phyloP scores from a whole-genome alignment of 35 echinoderm and acorn worm species.

The Heliocidaris erythrogramma region DNA sequence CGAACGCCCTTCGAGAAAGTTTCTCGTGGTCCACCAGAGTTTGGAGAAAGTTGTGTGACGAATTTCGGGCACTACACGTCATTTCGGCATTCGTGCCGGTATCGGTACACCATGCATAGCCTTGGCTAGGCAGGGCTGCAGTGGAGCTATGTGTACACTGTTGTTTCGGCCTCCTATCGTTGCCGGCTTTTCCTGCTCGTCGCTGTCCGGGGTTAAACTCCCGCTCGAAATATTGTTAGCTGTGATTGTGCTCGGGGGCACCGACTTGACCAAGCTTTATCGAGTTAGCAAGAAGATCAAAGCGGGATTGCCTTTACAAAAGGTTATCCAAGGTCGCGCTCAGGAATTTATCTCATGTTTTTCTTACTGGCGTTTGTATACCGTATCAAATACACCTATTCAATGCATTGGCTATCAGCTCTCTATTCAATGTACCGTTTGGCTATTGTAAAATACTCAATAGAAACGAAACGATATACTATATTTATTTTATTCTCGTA shows the following conservation, averaged over 20 bases:
- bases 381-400: neutral
- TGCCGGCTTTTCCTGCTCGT: neutral
- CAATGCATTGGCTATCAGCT: neutral
- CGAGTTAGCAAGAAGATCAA: neutral
- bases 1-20: slow-evolving; percentile 23
- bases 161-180: neutral
- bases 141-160: neutral
- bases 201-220: neutral
- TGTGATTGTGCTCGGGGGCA: neutral
- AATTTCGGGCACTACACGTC: slow-evolving; percentile 32
- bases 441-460: neutral
- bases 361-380: neutral
- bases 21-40: neutral
- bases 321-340: slow-evolving; percentile 25
- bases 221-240: slow-evolving; percentile 14
- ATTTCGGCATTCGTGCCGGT: slow-evolving; percentile 14
- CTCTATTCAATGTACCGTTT: neutral
- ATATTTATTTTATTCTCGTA: neutral
- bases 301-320: slow-evolving; percentile 14
- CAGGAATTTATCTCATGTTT: neutral
- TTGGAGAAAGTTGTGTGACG: slow-evolving; percentile 40
- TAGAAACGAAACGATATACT: neutral
- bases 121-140: neutral
- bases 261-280: neutral
- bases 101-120: slow-evolving; percentile 5